Conservation (phyloP, 2,113 vertebrate genomes). For the Microcebus murinus region DNA sequence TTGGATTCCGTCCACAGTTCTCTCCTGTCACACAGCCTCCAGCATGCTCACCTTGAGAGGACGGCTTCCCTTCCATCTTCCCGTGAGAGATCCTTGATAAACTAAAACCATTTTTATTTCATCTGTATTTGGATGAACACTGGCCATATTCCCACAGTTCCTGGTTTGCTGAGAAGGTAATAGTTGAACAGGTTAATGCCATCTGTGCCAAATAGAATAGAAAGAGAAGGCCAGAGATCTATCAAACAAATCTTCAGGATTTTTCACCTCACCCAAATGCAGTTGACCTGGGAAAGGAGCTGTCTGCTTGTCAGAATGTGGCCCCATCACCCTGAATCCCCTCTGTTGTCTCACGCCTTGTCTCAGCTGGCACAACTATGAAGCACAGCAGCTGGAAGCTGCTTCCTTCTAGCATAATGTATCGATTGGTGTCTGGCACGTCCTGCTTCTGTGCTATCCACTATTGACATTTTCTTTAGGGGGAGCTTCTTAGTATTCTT, state of each 20-base stretch:
- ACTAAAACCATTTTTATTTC: neutral
- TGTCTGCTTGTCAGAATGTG: neutral
- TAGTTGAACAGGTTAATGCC: neutral
- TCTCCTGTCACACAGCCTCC: neutral
- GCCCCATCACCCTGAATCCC: neutral
- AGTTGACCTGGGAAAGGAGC: neutral
- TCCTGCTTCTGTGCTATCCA: neutral
- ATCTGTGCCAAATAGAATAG: neutral
- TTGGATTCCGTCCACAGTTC: neutral
- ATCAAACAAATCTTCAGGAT: neutral
- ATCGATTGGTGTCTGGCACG: neutral
- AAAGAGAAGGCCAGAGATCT: neutral
- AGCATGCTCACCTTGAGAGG: neutral
- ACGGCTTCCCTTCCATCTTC: neutral
- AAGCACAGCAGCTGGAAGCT: too few relatives aligned
- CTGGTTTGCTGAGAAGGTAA: neutral
- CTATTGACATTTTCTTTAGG: neutral
- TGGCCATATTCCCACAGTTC: neutral
- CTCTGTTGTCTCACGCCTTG: neutral
- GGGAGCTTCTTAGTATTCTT: neutral
- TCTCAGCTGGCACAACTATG: neutral
- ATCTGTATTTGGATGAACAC: neutral
- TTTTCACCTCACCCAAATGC: neutral
- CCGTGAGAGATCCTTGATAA: neutral
- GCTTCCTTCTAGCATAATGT: neutral